phyloP scores from a whole-genome alignment of 2,797 vertebrate species.

The Ctenopoma kingsleyae region DNA sequence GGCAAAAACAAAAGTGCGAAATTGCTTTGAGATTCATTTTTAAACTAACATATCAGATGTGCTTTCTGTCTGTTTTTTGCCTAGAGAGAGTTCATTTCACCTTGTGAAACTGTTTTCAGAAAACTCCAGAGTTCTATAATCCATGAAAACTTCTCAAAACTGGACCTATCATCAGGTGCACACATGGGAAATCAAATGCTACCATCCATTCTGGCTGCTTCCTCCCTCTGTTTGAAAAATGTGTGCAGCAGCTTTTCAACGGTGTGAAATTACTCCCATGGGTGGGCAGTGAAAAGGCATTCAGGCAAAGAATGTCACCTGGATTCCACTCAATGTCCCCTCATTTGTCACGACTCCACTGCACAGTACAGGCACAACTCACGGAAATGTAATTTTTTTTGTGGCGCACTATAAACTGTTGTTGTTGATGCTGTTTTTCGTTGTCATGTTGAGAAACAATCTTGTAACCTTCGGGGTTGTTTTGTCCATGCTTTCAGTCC shows the following conservation, averaged over 20 bases:
- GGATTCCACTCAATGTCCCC: conserved; percentile 66
- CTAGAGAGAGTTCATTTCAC: conserved; percentile 47
- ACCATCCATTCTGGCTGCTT: conserved; percentile 69
- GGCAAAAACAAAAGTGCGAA: conserved; percentile 38
- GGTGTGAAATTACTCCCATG: conserved; percentile 78
- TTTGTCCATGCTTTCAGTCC: conserved; percentile 26
- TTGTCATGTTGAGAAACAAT: conserved; percentile 59
- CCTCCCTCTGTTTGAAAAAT: conserved; percentile 72
- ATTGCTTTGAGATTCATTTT: conserved; percentile 48
- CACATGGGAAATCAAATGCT: conserved; percentile 78
- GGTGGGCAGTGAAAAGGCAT: conserved; percentile 78
- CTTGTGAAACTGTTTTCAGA: conserved; percentile 44
- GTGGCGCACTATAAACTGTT: conserved; percentile 55
- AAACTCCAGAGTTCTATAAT: conserved; percentile 61
- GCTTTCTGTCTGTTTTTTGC: conserved; percentile 32
- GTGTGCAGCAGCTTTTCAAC: conserved; percentile 66
- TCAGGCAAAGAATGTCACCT: conserved; percentile 74
- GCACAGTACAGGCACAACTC: conserved; percentile 40
- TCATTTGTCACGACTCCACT: conserved; percentile 72
- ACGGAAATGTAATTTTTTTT: conserved; percentile 42
- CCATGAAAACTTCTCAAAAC: conserved; percentile 62
- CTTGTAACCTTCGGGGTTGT: conserved; percentile 35
- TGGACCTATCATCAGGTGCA: conserved; percentile 64
- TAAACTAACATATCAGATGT: conserved; percentile 48
- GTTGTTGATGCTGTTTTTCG: conserved; percentile 44